These are phyloP conservation scores for Xiphophorus couchianus DNA, from an alignment of 2,113 vertebrate genomes.

Conservation along the genomic window DNA sequence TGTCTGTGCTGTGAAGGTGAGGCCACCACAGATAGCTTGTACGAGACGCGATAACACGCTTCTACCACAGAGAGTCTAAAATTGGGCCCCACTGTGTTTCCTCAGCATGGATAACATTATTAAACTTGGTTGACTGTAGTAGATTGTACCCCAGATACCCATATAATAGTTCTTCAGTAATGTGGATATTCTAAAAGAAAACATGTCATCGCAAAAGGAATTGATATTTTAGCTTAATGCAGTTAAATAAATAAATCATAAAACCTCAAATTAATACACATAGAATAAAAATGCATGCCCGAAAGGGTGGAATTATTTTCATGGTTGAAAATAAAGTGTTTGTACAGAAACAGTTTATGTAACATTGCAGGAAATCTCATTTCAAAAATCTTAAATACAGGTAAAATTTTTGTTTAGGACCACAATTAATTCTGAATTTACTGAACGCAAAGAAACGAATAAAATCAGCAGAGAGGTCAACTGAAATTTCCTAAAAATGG, in stretches of 20 bases:
- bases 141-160: background rate
- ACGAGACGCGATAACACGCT: constrained; percentile 55
- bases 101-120: background rate
- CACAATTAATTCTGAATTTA: no score
- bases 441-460: background rate
- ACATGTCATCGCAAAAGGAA: background rate
- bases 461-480: background rate
- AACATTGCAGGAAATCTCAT: background rate
- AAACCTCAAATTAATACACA: background rate
- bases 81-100: constrained; percentile 26
- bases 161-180: background rate
- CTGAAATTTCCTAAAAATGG: no score
- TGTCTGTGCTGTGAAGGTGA: constrained; percentile 41
- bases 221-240: no score
- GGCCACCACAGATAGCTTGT: constrained; percentile 62
- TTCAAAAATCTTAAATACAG: background rate
- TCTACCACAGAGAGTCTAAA: background rate
- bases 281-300: background rate
- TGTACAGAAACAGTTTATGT: background rate
- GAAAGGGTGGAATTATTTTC: background rate
- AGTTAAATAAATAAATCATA: background rate
- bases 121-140: background rate
- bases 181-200: background rate
- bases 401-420: background rate
- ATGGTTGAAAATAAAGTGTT: background rate